Evolutionary conservation across 2,888 invertebrate genomes (phyloP).

Genomic region (Zaprionus obscuricornis): DNA sequence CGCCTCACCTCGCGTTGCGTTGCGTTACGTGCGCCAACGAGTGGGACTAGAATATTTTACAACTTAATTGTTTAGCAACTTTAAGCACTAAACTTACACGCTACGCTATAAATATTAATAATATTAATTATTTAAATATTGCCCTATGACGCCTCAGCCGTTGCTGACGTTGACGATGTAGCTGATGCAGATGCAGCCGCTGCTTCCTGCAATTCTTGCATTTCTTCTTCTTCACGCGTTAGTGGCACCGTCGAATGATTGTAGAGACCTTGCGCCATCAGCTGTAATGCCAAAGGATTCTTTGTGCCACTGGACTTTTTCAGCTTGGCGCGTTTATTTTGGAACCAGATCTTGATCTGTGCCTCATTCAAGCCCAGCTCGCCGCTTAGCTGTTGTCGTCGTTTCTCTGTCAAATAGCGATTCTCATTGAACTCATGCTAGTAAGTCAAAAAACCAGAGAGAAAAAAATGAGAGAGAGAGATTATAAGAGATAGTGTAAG

Average conservation of each 20-base stretch:
- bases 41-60: slow-evolving; percentile 73
- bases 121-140: slow-evolving; percentile 26
- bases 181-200: slow-evolving; percentile 31
- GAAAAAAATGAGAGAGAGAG: background rate
- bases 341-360: slow-evolving; percentile 99
- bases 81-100: slow-evolving; percentile 61
- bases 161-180: too few relatives aligned
- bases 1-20: background rate
- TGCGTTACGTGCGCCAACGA: slow-evolving; percentile 22
- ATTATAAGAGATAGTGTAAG: background rate
- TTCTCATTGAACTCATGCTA: slow-evolving; percentile 86
- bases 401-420: slow-evolving; percentile 89
- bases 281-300: slow-evolving; percentile 88
- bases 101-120: slow-evolving; percentile 57
- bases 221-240: slow-evolving; percentile 91
- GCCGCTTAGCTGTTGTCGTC: slow-evolving; percentile 89
- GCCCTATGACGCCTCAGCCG: slow-evolving; percentile 49
- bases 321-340: slow-evolving; percentile 96
- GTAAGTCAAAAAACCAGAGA: too few relatives aligned
- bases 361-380: slow-evolving; percentile 96
- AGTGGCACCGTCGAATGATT: slow-evolving; percentile 91
- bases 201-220: slow-evolving; percentile 85
- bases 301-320: slow-evolving; percentile 90
- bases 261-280: slow-evolving; percentile 93
- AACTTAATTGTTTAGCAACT: slow-evolving; percentile 63